Conservation (phyloP, 1,140 invertebrate genomes). For the Paraescarpia echinospica region DNA sequence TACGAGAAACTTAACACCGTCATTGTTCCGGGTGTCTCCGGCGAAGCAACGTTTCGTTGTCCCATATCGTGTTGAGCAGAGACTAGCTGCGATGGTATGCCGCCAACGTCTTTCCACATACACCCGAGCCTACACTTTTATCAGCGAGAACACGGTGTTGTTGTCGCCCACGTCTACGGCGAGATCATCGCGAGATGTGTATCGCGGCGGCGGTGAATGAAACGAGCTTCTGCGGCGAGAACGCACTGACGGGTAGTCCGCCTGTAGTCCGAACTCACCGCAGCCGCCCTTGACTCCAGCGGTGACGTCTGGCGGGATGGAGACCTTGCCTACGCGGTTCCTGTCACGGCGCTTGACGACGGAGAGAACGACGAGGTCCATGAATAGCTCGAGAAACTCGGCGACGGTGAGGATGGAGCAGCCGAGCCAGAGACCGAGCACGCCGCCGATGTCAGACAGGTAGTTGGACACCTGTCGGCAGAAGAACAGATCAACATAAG, state of each 20-base stretch:
- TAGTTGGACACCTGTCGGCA: background rate
- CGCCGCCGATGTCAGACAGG: slow-evolving; percentile 20
- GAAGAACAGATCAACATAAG: background rate
- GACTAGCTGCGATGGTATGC: slow-evolving; percentile 34
- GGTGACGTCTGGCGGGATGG: background rate
- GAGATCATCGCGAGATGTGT: background rate
- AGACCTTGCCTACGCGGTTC: background rate
- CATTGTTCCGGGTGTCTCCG: slow-evolving; percentile 48
- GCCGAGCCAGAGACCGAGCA: slow-evolving; percentile 22
- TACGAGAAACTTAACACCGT: slow-evolving; percentile 51
- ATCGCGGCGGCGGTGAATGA: background rate
- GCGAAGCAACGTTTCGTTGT: slow-evolving; percentile 50
- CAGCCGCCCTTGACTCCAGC: background rate
- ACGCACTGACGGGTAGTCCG: background rate
- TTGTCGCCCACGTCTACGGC: background rate
- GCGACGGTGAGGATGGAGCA: slow-evolving; percentile 19
- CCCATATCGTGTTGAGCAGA: slow-evolving; percentile 47
- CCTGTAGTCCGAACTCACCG: background rate
- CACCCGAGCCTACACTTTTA: background rate
- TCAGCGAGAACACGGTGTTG: background rate
- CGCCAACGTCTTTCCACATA: background rate
- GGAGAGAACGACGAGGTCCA: background rate
- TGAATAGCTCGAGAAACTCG: slow-evolving; percentile 19
- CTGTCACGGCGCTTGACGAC: background rate
- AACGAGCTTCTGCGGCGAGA: background rate